These are phyloP conservation scores for Amazonetta brasiliensis DNA, from an alignment of 2,797 vertebrate species.

Conservation along the genomic window DNA sequence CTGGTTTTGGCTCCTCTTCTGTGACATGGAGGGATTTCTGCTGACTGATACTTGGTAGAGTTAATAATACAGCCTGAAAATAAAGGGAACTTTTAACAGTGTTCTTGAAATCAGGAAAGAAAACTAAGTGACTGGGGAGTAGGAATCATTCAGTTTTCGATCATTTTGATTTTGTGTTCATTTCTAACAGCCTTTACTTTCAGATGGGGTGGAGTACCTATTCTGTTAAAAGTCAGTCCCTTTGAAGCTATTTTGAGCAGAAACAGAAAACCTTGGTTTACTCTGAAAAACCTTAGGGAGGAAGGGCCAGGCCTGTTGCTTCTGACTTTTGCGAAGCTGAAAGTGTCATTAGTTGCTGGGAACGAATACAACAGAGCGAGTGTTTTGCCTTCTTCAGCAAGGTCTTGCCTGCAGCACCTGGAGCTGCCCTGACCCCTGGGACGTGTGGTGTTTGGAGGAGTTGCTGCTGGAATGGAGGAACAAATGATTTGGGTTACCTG, in stretches of 20 bases:
- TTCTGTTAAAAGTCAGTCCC: neutral
- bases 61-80: neutral
- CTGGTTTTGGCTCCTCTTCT: neutral
- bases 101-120: neutral
- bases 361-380: neutral
- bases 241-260: neutral
- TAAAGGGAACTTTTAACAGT: neutral
- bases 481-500: neutral
- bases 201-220: neutral
- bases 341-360: neutral
- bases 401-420: neutral
- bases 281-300: neutral
- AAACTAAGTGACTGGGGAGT: neutral
- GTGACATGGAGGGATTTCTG: rapidly evolving
- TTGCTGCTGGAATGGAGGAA: neutral
- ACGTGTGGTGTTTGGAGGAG: neutral
- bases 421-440: neutral
- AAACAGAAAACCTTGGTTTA: neutral
- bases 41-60: neutral
- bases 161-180: neutral
- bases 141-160: neutral
- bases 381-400: neutral
- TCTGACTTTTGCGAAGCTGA: neutral
- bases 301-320: neutral
- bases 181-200: neutral